phyloP scores from a whole-genome alignment of 2,888 invertebrate genomes.

The Drosophila trichaetosa region DNA sequence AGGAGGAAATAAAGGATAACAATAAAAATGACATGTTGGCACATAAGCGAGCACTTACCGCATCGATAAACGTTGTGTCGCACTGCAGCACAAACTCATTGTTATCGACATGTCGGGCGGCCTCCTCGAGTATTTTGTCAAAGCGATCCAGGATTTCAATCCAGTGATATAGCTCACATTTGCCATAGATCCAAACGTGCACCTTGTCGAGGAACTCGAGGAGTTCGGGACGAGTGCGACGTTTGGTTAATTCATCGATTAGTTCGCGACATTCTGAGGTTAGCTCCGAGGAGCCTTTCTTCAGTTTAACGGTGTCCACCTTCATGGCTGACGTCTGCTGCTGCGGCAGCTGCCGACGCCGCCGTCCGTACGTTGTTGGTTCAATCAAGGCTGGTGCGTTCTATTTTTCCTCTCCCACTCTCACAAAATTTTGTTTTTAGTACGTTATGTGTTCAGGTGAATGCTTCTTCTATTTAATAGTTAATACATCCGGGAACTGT shows the following conservation, averaged over 20 bases:
- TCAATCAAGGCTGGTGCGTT: constrained; percentile 49
- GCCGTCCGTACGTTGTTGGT: constrained; percentile 47
- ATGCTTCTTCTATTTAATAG: constrained; percentile 25
- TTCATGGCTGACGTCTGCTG: constrained; percentile 87
- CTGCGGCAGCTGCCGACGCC: constrained; percentile 59
- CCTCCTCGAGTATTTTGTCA: constrained; percentile 90
- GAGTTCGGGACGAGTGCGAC: constrained; percentile 88
- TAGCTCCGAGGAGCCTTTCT: constrained; percentile 93
- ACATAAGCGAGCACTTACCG: constrained; percentile 84
- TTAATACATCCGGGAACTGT: constrained; percentile 42
- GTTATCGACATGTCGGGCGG: constrained; percentile 85
- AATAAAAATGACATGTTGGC: background rate
- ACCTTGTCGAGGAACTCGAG: constrained; percentile 89
- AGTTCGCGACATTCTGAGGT: constrained; percentile 91
- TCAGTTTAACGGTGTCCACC: constrained; percentile 92
- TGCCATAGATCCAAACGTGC: constrained; percentile 93
- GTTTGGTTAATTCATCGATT: constrained; percentile 90
- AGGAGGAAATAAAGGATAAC: background rate
- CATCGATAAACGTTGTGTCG: constrained; percentile 88
- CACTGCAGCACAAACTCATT: constrained; percentile 87
- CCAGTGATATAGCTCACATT: constrained; percentile 95
- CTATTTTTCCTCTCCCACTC: background rate
- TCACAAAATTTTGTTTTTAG: background rate
- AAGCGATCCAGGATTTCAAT: constrained; percentile 92
- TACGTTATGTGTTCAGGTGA: constrained; percentile 9